phyloP scores from a whole-genome alignment of 2,888 invertebrate species.

The Diarsia brunnea region DNA sequence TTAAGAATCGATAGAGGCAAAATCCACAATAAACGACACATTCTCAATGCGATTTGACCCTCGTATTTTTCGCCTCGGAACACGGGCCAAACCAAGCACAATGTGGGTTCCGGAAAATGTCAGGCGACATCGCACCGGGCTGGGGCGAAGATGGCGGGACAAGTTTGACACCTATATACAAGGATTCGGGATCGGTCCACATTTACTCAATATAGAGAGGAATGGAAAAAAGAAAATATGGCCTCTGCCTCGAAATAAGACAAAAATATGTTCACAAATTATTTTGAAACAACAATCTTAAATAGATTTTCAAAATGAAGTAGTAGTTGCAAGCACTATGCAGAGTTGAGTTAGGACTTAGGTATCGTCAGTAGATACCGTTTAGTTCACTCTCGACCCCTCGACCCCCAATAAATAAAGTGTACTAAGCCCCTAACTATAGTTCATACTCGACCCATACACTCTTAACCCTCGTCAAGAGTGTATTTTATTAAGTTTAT shows the following conservation, averaged over 20 bases:
- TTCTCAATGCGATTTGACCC: neutral
- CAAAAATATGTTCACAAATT: neutral
- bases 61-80: neutral
- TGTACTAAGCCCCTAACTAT: too few species aligned
- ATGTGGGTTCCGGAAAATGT: neutral
- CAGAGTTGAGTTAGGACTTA: neutral
- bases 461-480: too few species aligned
- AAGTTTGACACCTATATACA: neutral
- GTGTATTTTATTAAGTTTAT: too few species aligned
- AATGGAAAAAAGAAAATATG: neutral
- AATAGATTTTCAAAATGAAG: neutral
- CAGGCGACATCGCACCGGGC: neutral
- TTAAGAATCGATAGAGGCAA: neutral
- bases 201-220: neutral
- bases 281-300: too few species aligned
- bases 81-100: neutral
- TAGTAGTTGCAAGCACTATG: neutral
- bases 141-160: neutral
- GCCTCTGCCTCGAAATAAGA: neutral
- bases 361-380: too few species aligned
- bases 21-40: neutral
- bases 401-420: too few species aligned
- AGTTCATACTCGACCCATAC: too few species aligned
- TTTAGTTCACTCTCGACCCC: too few species aligned
- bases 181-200: neutral